phyloP scores from a whole-genome alignment of 2,797 vertebrate genomes.

The Pangasius djambal region DNA sequence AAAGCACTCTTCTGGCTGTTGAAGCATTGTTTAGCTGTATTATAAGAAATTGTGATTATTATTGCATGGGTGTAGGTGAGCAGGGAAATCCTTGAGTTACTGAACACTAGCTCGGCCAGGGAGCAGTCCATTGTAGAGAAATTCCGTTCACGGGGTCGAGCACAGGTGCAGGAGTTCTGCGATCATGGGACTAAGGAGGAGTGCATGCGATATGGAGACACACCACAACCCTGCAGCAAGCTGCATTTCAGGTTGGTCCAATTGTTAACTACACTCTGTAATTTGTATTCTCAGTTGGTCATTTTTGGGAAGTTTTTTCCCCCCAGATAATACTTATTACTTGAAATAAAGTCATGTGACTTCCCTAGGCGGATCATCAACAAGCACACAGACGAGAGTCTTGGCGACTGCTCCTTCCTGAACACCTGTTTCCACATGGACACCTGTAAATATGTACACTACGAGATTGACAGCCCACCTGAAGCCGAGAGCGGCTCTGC shows the following conservation, averaged over 20 bases:
- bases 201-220: conserved; percentile 84
- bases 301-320: too few relatives aligned
- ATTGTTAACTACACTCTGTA: too few relatives aligned
- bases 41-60: background rate
- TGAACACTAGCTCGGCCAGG: conserved; percentile 92
- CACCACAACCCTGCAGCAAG: conserved; percentile 86
- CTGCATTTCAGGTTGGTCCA: conserved; percentile 88
- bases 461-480: conserved; percentile 89
- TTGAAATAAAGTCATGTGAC: background rate
- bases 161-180: conserved; percentile 95
- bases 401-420: conserved; percentile 94
- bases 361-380: conserved; percentile 88
- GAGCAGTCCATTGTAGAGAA: conserved; percentile 96
- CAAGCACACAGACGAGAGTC: conserved; percentile 92
- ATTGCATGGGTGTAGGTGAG: conserved; percentile 77
- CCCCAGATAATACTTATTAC: background rate
- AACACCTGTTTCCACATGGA: conserved; percentile 98
- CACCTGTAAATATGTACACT: conserved; percentile 95
- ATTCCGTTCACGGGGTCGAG: conserved; percentile 89
- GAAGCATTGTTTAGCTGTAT: background rate
- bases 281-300: background rate
- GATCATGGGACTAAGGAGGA: conserved; percentile 95
- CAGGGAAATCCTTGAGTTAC: conserved; percentile 91
- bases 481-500: conserved; percentile 75
- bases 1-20: background rate